Base-by-base conservation (phyloP, 2,888 invertebrate species). In the Sceliomorpha sp. region DNA sequence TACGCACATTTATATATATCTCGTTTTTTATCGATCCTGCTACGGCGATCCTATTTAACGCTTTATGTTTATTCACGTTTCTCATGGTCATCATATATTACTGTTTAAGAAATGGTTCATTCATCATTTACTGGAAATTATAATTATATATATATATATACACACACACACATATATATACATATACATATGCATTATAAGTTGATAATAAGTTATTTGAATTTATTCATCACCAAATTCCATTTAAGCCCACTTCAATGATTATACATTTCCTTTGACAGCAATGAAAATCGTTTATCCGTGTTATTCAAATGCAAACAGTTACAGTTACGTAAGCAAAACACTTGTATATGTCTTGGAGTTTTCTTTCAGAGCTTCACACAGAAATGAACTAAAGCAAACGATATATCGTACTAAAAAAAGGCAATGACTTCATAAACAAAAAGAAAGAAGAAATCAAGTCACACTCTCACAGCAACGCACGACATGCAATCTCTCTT, bases 11-110 rank as follows among this genome's bases (percentile, higher is more conserved):
- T 77, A 79, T 74, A 37, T 50, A 31, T 51, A 71, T 8, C 9
- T 26, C 13, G 7, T 40, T 9, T 44, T 34, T 50, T 5, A 34
- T 14, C 29, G 34, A 74, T 74, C 80, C 80, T 81, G 81, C 84
- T 80, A 72, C 50, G 79, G 77, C 84, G 84, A 83, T 79, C 70
- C 85, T 81, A 85, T 82, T 85, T 83, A 64, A 81, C 81, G 81
- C 68, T 71, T 39, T 59, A 56, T 32, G 48, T 13, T 17, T 66
- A 47, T 13, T 40, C 39, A 44, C 42, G 15, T 45, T 26, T 20
- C 20, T 5, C 20, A 4, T 20, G 3, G 2, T 2, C 20, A 20
- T 20, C 20, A 20, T 20, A 2, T 20, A n/a, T n/a, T n/a, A n/a
- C n/a, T n/a, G n/a, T n/a, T n/a, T n/a, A n/a, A n/a, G n/a, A n/a